Evolutionary conservation across 2,113 vertebrate genomes (phyloP), one percentile per base, ranked within the genome.

Genomic region (Saimiri boliviensis): DNA sequence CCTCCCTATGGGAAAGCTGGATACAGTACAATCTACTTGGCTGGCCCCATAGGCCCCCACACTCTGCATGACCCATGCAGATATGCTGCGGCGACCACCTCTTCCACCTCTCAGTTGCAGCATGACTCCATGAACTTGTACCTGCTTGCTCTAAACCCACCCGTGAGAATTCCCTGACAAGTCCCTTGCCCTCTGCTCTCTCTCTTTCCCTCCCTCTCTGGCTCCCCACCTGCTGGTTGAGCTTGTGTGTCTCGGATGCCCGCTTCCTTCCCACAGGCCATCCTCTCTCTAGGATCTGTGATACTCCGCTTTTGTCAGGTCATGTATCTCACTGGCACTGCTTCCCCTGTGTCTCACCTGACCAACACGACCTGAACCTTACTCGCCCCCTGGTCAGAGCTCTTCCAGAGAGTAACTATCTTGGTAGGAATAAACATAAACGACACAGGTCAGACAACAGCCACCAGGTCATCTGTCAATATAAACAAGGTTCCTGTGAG

Each of bases 21-120:
- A 23, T 9, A 74, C 70, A 40, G 70, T 20, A 21, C n/a, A 88
- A 32, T 56, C 49, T 8, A 37, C n/a, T 30, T 5, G 68, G 56
- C 52, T 45, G 20, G 9, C 37, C n/a, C 52, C 37, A 3, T 6
- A 42, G 52, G 32, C 11, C 25, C 70, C 49, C 37, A 45, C 19
- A 17, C 9, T n/a, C 40, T 27, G 35, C 66, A 54, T 4, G 12
- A 13, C n/a, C 66, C 0, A 0, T 6, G 1, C 60, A 68, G 3
- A 49, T 52, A 37, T 10, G 32, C 32, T 58, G 7, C 20, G n/a
- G 63, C 20, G 42, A 47, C 32, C 45, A 4, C 17, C 19, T 40
- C 19, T 30, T 30, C 60, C 63, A 7, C 27, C 42, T 40, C 20
- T 30, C 40, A 47, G 37, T 35, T 10, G 35, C 32, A 32, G 74